These are phyloP conservation scores for Threskiornis aethiopicus DNA, from an alignment of 2,797 vertebrate genomes.

Conservation along the genomic window DNA sequence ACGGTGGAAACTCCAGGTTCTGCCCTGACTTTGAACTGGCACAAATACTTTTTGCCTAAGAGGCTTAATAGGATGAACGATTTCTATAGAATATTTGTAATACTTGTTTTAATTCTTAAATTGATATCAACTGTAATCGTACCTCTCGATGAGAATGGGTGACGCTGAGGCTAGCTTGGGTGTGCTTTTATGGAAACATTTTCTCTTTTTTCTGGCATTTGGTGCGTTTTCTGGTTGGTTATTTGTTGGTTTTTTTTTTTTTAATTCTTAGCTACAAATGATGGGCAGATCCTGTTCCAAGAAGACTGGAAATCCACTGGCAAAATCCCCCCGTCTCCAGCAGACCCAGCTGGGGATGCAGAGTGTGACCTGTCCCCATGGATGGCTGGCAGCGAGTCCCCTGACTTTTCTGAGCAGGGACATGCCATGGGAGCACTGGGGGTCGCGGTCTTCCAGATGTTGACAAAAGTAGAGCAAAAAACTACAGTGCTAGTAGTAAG, in stretches of 20 bases:
- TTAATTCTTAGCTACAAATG: not conserved
- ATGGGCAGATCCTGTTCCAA: not conserved
- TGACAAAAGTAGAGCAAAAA: not conserved
- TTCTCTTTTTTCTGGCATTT: not conserved
- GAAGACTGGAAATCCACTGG: not conserved
- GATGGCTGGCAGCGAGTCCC: not conserved
- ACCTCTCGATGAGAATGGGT: not conserved
- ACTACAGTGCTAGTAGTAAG: not conserved
- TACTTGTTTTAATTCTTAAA: not conserved
- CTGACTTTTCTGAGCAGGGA: not conserved
- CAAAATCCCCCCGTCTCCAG: not conserved
- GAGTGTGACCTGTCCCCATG: not conserved
- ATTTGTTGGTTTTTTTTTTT: not conserved
- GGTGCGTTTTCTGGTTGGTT: fast-evolving
- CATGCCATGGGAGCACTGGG: not conserved
- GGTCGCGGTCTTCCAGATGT: fast-evolving
- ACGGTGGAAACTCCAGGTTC: not conserved
- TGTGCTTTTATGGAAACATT: not conserved
- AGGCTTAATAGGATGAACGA: not conserved
- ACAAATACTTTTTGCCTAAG: not conserved
- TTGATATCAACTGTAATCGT: not conserved
- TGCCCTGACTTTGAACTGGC: not conserved
- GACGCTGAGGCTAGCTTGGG: not conserved
- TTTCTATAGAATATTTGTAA: not conserved
- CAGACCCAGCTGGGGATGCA: not conserved